Evolutionary conservation across 2,888 invertebrate genomes (phyloP).

Genomic region (Nomada hirtipes): DNA sequence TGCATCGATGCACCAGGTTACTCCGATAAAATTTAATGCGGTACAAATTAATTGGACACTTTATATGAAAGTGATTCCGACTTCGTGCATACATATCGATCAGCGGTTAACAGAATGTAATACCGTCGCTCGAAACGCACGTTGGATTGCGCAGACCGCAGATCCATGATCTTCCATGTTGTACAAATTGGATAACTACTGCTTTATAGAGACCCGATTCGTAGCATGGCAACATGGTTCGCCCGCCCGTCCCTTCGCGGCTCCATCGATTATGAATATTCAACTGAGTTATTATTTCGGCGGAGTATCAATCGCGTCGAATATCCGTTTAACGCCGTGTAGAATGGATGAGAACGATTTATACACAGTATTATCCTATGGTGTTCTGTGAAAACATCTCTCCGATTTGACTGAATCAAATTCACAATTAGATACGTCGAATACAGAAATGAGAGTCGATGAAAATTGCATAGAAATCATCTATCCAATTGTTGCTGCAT

Average conservation of each 20-base stretch:
- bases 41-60: conserved; percentile 44
- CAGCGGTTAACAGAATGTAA: conserved; percentile 4
- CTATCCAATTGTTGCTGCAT: no score
- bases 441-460: background rate
- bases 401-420: conserved; percentile 7
- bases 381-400: background rate
- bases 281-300: conserved; percentile 29
- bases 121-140: conserved; percentile 3
- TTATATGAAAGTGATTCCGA: conserved; percentile 38
- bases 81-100: background rate
- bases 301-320: conserved; percentile 10
- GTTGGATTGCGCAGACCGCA: background rate
- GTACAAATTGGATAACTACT: conserved; percentile 45
- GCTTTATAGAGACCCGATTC: conserved; percentile 19
- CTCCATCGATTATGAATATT: conserved; percentile 45
- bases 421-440: background rate
- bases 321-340: conserved; percentile 17
- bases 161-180: conserved; percentile 21
- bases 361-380: background rate
- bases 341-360: background rate
- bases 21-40: background rate
- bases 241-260: background rate
- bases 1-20: background rate
- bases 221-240: background rate
- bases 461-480: no score